Evolutionary conservation across 2,797 vertebrate species (phyloP), one percentile per base, ranked within the genome.

Genomic region (Mormyrops boulengeri): DNA sequence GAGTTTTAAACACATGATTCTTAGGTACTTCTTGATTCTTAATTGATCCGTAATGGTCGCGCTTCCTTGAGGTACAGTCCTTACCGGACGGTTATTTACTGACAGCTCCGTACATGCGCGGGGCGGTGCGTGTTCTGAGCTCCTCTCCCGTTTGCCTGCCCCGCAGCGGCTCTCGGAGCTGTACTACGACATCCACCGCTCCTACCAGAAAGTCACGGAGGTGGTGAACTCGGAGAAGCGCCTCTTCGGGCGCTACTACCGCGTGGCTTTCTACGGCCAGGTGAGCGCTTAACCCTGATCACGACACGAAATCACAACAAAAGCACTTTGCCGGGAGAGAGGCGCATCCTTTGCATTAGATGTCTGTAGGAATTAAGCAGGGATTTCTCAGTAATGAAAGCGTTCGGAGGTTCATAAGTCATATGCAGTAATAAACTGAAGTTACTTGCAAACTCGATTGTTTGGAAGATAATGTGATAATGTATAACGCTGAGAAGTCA

Each of bases 211-310:
- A 93, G 98, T 99, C 14, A 98, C 98, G 0, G 99, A 99, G 92
- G 99, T 99, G 17, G 98, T 99, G 90, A 98, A 99, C 93, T 97
- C 98, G 0, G 98, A 99, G 93, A 99, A 99, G 85, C 94, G 99
- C 0, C 96, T 99, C 38, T 99, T 99, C 0, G 99, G 99, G 0
- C 96, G 98, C 6, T 99, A 99, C 87, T 99, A 99, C 91, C 96
- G 99, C 0, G 99, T 99, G 60, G 99, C 99, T 0, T 99, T 99
- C 93, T 99, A 99, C 1, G 99, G 99, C 90, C 98, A 99, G 97
- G 99, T 99, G 91, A 96, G 97, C 4, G 19, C 73, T 30, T 14
- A 19, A 26, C 44, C 44, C 44, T 44, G 5, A 22, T 3, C n/a
- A 7, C 85, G 12, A 86, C 38, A 1, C 12, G 44, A 49, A 47